These are phyloP conservation scores for Ameiurus melas DNA, from an alignment of 2,113 vertebrate genomes.

Conservation along the genomic window DNA sequence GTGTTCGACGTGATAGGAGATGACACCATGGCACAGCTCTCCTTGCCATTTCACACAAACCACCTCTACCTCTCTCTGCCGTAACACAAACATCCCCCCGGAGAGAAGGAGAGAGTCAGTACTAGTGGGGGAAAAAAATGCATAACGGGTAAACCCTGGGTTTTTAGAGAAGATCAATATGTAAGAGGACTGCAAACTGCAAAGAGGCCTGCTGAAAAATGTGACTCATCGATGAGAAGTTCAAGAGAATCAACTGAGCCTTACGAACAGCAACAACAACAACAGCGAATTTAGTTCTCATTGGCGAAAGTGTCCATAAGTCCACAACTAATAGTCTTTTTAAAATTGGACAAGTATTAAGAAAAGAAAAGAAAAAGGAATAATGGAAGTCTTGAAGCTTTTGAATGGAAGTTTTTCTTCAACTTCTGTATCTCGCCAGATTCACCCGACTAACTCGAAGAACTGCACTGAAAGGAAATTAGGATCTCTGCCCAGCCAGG, in stretches of 20 bases:
- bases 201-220: constrained; percentile 26
- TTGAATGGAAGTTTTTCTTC: no score
- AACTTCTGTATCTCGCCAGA: not conserved
- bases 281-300: not conserved
- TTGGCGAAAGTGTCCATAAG: not conserved
- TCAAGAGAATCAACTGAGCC: not conserved
- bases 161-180: constrained; percentile 54
- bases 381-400: not conserved
- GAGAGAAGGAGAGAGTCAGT: not conserved
- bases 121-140: not conserved
- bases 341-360: not conserved
- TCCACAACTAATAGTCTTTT: not conserved
- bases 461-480: not conserved
- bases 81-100: not conserved
- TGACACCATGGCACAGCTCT: constrained; percentile 10
- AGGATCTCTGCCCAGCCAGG: not conserved
- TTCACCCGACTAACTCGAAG: not conserved
- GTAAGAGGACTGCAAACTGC: constrained; percentile 59
- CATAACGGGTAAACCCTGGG: constrained; percentile 62
- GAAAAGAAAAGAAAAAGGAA: not conserved
- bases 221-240: not conserved
- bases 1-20: constrained; percentile 21
- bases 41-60: constrained; percentile 13
- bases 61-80: constrained; percentile 1
- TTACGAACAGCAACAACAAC: not conserved